Conservation (phyloP, 2,797 vertebrate genomes). For the Sebastes taczanowskii region DNA sequence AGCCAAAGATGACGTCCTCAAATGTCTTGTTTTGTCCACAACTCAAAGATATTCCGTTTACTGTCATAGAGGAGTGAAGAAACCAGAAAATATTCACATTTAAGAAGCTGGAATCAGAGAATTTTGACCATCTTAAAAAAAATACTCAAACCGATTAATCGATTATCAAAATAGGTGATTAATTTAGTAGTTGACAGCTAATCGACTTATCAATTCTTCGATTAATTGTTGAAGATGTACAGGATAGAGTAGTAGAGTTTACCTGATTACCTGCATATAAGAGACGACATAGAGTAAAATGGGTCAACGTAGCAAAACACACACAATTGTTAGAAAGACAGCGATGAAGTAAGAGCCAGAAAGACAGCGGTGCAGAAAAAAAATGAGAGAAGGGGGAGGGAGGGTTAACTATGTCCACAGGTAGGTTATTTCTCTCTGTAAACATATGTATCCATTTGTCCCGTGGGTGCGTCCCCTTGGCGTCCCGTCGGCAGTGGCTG, state of each 20-base stretch:
- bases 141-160: no score
- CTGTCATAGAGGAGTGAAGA: no score
- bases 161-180: no score
- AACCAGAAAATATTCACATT: no score
- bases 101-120: no score
- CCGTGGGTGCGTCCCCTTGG: slow-evolving; percentile 88
- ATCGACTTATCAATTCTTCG: rapidly evolving
- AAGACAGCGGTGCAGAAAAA: slow-evolving; percentile 30
- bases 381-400: slow-evolving; percentile 1
- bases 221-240: no score
- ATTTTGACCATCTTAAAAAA: no score
- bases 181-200: no score
- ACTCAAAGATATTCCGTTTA: no score
- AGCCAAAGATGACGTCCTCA: no score
- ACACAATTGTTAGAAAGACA: neutral
- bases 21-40: no score
- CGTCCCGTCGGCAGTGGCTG: slow-evolving; percentile 91
- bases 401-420: slow-evolving; percentile 86
- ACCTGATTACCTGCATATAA: neutral
- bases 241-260: neutral
- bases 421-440: slow-evolving; percentile 98
- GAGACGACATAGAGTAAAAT: neutral
- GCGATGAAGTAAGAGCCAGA: neutral
- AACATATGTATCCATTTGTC: slow-evolving; percentile 99
- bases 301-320: neutral